A percentile compares a stretch with the other conserved stretches of the same genome.
These are phyloP conservation scores for Actinemys pallida DNA, from an alignment of 2,113 vertebrate genomes.

Conservation along the genomic window DNA sequence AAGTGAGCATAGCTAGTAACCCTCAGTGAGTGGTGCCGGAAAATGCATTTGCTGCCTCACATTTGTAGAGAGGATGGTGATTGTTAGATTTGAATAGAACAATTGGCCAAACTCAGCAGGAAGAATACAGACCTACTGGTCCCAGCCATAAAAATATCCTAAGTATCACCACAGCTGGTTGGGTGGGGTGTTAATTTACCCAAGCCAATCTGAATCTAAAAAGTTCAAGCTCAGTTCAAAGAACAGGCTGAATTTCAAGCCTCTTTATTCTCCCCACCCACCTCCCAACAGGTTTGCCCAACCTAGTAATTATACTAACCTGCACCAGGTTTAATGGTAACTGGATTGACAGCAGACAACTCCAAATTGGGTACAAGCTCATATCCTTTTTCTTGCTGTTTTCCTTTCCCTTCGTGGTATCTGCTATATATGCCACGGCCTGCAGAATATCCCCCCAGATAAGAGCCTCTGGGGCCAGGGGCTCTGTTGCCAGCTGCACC, in stretches of 20 bases:
- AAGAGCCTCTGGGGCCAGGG: constrained; percentile 94
- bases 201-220: not conserved
- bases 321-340: constrained; percentile 96
- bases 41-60: not conserved
- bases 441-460: constrained; percentile 98
- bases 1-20: not conserved
- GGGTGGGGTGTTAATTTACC: not conserved
- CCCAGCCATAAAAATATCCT: not conserved
- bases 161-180: not conserved
- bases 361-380: constrained; percentile 96
- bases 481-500: constrained; percentile 93
- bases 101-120: not conserved
- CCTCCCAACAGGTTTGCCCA: not conserved
- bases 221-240: not conserved
- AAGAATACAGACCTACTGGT: not conserved
- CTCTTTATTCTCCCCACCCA: not conserved
- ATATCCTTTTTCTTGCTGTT: constrained; percentile 93
- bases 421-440: constrained; percentile 99
- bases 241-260: not conserved
- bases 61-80: not conserved
- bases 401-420: constrained; percentile 99
- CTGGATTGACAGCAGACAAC: constrained; percentile 90
- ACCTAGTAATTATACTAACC: constrained; percentile 85
- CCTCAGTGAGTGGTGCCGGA: not conserved
- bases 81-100: not conserved